These are phyloP conservation scores for Paradoxurus hermaphroditus DNA, from an alignment of 2,113 vertebrate species.

Conservation along the genomic window DNA sequence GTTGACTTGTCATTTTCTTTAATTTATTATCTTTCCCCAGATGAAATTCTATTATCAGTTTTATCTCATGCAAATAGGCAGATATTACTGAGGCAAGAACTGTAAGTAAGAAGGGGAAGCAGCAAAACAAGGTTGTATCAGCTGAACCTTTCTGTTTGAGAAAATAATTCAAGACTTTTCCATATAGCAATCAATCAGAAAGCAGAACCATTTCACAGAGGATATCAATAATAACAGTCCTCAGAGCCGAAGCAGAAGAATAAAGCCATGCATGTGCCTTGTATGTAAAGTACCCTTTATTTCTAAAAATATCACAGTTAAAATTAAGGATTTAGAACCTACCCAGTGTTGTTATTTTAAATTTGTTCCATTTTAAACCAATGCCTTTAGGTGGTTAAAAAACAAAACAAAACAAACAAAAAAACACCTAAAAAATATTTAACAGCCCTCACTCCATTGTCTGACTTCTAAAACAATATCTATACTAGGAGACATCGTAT, in stretches of 20 bases:
- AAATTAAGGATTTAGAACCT: neutral
- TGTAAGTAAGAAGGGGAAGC: conserved; percentile 41
- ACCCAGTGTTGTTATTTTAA: neutral
- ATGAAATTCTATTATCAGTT: conserved; percentile 18
- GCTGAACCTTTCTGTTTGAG: neutral
- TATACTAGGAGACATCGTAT: neutral
- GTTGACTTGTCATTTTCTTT: conserved; percentile 46
- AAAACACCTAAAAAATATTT: neutral
- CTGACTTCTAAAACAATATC: neutral
- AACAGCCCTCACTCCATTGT: neutral
- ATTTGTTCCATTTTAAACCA: conserved; percentile 18
- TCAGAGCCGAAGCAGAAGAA: neutral
- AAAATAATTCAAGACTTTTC: neutral
- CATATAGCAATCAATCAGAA: neutral
- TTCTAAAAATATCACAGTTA: conserved; percentile 3
- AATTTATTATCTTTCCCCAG: conserved; percentile 18
- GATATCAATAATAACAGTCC: neutral
- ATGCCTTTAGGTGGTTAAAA: neutral
- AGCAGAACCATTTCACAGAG: neutral
- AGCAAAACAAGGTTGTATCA: conserved; percentile 24
- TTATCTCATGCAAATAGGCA: neutral
- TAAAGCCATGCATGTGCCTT: neutral
- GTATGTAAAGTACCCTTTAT: neutral
- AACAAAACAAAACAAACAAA: too few species aligned
- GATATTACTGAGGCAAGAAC: conserved; percentile 21